Evolutionary conservation across 1,140 invertebrate genomes (phyloP).

Genomic region (Pissodes strobi): DNA sequence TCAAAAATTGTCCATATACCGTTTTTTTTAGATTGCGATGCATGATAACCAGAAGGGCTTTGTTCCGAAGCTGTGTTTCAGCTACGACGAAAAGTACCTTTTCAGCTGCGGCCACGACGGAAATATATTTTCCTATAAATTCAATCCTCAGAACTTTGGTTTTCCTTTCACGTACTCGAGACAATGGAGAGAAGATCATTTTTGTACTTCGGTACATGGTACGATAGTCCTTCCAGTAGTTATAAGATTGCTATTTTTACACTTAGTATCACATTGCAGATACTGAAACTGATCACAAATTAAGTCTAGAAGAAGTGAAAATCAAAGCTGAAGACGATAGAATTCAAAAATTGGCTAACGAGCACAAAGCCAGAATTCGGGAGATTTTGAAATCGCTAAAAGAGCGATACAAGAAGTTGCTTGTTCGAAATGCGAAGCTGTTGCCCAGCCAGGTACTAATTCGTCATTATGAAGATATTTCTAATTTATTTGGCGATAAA

Average conservation of each 20-base stretch:
- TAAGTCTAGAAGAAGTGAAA: constrained; percentile 69
- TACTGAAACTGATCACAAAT: constrained; percentile 64
- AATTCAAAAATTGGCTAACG: constrained; percentile 61
- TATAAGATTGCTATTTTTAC: too few species aligned
- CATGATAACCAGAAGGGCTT: constrained; percentile 78
- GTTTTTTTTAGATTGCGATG: constrained; percentile 60
- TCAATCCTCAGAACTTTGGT: constrained; percentile 54
- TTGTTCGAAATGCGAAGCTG: constrained; percentile 62
- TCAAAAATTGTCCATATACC: too few species aligned
- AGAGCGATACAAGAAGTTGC: constrained; percentile 41
- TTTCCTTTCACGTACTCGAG: constrained; percentile 1
- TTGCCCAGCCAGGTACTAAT: constrained; percentile 56
- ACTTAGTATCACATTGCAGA: constrained; percentile 56
- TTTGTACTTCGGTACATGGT: neutral
- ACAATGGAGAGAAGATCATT: neutral
- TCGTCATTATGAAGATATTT: neutral
- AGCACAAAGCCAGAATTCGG: constrained; percentile 58
- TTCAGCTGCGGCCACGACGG: constrained; percentile 74
- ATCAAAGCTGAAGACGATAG: constrained; percentile 63
- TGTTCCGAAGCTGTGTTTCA: constrained; percentile 70
- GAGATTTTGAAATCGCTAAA: constrained; percentile 34
- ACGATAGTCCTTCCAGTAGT: too few species aligned
- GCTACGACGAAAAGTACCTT: constrained; percentile 65
- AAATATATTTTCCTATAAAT: constrained; percentile 77
- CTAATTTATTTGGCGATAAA: too few species aligned